Percentiles rank a stretch among this genome's conserved stretches.
Conservation (phyloP, 2,797 vertebrate genomes). For the Chelidonichthys spinosus region DNA sequence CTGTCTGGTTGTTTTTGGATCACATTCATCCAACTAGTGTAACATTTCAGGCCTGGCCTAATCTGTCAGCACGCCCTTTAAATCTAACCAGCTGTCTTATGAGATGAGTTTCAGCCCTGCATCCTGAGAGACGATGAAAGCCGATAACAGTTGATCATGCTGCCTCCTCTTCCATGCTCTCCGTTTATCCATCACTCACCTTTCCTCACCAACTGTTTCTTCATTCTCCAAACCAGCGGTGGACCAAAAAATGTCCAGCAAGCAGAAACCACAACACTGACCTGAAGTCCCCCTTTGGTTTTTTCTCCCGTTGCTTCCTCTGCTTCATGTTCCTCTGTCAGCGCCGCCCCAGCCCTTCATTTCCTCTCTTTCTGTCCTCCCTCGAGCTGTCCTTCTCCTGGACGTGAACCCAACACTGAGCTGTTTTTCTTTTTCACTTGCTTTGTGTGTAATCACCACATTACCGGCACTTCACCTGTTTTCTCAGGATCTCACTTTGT, state of each 20-base stretch:
- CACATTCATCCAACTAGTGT: slow-evolving; percentile 24
- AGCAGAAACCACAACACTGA: slow-evolving; percentile 66
- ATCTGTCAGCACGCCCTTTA: slow-evolving; percentile 36
- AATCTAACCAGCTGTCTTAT: slow-evolving; percentile 32
- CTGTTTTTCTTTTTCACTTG: slow-evolving; percentile 40
- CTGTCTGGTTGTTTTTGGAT: slow-evolving; percentile 13
- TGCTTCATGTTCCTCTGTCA: slow-evolving; percentile 61
- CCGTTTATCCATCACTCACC: slow-evolving; percentile 41
- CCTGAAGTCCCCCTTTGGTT: slow-evolving; percentile 64
- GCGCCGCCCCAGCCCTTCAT: slow-evolving; percentile 53
- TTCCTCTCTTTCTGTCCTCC: slow-evolving; percentile 55
- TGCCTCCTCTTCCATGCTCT: slow-evolving; percentile 25
- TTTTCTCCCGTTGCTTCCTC: slow-evolving; percentile 58
- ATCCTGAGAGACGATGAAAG: slow-evolving; percentile 52
- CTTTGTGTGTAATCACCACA: slow-evolving; percentile 52
- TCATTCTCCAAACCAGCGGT: slow-evolving; percentile 51
- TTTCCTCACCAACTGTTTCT: slow-evolving; percentile 30
- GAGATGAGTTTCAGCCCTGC: slow-evolving; percentile 43
- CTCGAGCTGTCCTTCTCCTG: slow-evolving; percentile 47
- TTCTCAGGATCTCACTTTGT: slow-evolving; percentile 71
- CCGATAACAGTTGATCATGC: slow-evolving; percentile 52
- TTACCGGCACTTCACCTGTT: slow-evolving; percentile 70
- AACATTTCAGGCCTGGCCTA: slow-evolving; percentile 28
- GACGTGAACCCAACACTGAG: slow-evolving; percentile 46
- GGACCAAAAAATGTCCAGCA: slow-evolving; percentile 59